Evolutionary conservation across 23 tunicate species (phyloP).

Genomic region (Oikopleura vanhoeffeni): DNA sequence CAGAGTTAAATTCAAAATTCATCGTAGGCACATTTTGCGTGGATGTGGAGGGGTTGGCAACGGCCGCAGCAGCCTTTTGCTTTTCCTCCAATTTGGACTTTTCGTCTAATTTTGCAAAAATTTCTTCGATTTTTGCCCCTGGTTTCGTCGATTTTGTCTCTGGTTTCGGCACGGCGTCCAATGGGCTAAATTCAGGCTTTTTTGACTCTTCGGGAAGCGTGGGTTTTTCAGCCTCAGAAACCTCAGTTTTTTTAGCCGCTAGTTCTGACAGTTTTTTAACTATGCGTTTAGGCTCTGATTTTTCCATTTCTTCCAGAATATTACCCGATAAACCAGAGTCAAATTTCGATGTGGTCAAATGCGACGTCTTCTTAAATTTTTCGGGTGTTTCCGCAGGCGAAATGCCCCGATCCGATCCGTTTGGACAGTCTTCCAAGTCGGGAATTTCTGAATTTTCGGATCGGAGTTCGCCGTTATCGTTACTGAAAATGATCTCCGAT

Average conservation of each 20-base stretch:
- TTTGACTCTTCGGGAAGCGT: neutral
- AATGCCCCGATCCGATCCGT: neutral
- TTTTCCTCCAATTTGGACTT: neutral
- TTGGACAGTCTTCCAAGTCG: conserved; percentile 8
- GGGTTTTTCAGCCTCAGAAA: neutral
- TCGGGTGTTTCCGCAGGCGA: conserved; percentile 12
- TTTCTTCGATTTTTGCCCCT: conserved; percentile 5
- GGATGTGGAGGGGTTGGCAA: neutral
- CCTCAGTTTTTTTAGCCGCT: neutral
- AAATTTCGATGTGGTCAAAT: neutral
- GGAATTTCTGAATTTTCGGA: neutral
- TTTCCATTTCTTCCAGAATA: neutral
- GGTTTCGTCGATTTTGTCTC: conserved; percentile 11
- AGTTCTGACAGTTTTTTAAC: neutral
- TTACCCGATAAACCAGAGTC: neutral
- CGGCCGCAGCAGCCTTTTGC: neutral
- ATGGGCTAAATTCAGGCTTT: neutral
- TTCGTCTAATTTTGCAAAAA: neutral
- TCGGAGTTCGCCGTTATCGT: neutral
- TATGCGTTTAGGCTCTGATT: neutral
- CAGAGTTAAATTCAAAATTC: neutral
- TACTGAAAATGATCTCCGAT: too few relatives aligned
- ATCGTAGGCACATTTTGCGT: neutral
- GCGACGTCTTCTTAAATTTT: neutral
- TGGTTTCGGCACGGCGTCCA: neutral